These are phyloP conservation scores for Agrenia bidenticulata DNA, from an alignment of 2,888 invertebrate genomes.

Conservation along the genomic window DNA sequence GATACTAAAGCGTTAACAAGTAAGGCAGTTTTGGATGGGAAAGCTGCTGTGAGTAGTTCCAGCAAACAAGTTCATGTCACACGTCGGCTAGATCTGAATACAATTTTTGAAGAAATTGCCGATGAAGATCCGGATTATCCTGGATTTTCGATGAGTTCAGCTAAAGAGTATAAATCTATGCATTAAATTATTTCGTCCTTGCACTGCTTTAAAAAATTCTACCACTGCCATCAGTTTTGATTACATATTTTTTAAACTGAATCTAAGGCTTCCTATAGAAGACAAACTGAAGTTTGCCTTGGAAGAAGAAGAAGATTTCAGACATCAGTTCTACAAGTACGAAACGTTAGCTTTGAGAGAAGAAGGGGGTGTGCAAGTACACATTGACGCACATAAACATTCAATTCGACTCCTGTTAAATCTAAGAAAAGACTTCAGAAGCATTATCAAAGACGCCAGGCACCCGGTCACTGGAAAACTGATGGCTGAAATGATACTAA, in stretches of 20 bases:
- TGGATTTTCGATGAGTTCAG: conserved; percentile 28
- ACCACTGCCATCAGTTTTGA: too few relatives aligned
- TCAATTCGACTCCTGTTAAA: conserved; percentile 29
- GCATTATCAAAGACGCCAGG: conserved; percentile 26
- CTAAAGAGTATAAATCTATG: conserved; percentile 30
- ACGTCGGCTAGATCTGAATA: conserved; percentile 12
- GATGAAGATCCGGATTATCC: conserved; percentile 30
- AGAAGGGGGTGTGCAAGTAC: conserved; percentile 34
- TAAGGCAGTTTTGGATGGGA: conserved; percentile 6
- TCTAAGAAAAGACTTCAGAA: conserved; percentile 28
- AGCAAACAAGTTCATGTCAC: conserved; percentile 23
- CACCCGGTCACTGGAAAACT: conserved; percentile 29
- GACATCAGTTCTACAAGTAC: conserved; percentile 31
- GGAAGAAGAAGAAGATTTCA: conserved; percentile 35
- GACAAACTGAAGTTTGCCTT: conserved; percentile 33
- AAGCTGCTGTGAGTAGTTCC: background rate
- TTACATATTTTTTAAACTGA: too few relatives aligned
- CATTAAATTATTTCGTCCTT: too few relatives aligned
- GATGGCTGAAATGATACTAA: conserved; percentile 32
- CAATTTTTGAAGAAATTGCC: background rate
- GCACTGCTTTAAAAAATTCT: too few relatives aligned
- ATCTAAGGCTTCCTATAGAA: conserved; percentile 23
- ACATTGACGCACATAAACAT: conserved; percentile 37
- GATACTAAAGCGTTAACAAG: conserved; percentile 18
- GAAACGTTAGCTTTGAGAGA: conserved; percentile 34